Conservation (phyloP, 2,113 vertebrate species). For the Xenus cinereus region DNA sequence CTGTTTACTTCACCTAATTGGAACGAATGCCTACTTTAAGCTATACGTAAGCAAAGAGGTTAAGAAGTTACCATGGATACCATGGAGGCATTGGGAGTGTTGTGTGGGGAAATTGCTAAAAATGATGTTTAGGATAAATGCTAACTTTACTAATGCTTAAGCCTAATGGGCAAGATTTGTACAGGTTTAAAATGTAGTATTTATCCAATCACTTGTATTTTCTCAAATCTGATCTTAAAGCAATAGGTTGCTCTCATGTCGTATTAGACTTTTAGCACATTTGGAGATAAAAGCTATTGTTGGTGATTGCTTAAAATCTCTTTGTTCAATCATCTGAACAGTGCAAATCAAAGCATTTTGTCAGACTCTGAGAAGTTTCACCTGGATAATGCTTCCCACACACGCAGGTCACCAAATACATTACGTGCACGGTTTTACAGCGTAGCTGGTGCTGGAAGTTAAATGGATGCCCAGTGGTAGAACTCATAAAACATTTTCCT, state of each 20-base stretch:
- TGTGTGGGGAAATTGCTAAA: constrained; percentile 44
- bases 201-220: constrained; percentile 64
- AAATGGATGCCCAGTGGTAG: constrained; percentile 71
- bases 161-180: constrained; percentile 56
- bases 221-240: constrained; percentile 60
- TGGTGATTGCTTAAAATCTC: constrained; percentile 66
- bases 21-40: constrained; percentile 29
- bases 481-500: constrained; percentile 73
- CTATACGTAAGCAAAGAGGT: constrained; percentile 38
- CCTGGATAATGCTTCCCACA: constrained; percentile 66
- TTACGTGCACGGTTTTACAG: constrained; percentile 62
- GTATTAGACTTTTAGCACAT: constrained; percentile 59
- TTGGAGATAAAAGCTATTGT: constrained; percentile 66
- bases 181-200: constrained; percentile 63
- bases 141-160: constrained; percentile 54
- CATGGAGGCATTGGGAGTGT: constrained; percentile 20
- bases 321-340: constrained; percentile 73
- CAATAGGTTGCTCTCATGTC: constrained; percentile 39
- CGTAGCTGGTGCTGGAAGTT: constrained; percentile 61
- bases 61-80: constrained; percentile 50
- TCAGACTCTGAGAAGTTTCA: constrained; percentile 71
- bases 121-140: constrained; percentile 48
- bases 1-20: constrained; percentile 49
- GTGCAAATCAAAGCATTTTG: constrained; percentile 76
- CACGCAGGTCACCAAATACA: constrained; percentile 65